phyloP scores from a whole-genome alignment of 2,888 invertebrate species.

The Acleris sparsana region DNA sequence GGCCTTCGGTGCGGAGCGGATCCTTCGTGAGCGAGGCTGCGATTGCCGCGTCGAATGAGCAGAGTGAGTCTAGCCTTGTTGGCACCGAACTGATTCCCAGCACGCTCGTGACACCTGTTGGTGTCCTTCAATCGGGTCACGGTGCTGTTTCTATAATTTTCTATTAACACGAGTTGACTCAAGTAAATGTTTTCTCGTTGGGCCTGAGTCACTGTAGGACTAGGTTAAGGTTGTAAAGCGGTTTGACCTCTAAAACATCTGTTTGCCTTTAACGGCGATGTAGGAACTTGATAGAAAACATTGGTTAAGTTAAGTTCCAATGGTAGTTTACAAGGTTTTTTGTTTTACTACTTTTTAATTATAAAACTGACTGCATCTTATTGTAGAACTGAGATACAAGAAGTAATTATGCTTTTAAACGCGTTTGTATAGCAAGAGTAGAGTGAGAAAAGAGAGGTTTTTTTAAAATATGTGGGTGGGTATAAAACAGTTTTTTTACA shows the following conservation, averaged over 20 bases:
- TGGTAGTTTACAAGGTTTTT: not conserved
- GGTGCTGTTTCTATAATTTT: slow-evolving; percentile 15
- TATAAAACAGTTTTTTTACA: too few species aligned
- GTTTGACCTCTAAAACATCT: slow-evolving; percentile 39
- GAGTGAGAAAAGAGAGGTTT: too few species aligned
- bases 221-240: slow-evolving; percentile 30
- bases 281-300: slow-evolving; percentile 36
- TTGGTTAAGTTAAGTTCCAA: not conserved
- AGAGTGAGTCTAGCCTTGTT: slow-evolving; percentile 64
- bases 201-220: slow-evolving; percentile 33
- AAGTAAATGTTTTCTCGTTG: not conserved
- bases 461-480: too few species aligned
- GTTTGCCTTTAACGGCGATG: slow-evolving; percentile 39
- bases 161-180: slow-evolving; percentile 15
- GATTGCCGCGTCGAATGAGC: slow-evolving; percentile 69
- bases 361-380: not conserved
- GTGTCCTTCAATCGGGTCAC: slow-evolving; percentile 57
- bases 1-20: slow-evolving; percentile 65
- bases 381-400: not conserved
- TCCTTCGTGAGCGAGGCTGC: slow-evolving; percentile 68
- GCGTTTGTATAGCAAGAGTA: too few species aligned
- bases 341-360: too few species aligned
- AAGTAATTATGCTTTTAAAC: too few species aligned
- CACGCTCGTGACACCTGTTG: slow-evolving; percentile 68
- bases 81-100: slow-evolving; percentile 54